These are phyloP conservation scores for Anthopleura sola DNA, from an alignment of 64 coral and sea anemone species.

Conservation along the genomic window DNA sequence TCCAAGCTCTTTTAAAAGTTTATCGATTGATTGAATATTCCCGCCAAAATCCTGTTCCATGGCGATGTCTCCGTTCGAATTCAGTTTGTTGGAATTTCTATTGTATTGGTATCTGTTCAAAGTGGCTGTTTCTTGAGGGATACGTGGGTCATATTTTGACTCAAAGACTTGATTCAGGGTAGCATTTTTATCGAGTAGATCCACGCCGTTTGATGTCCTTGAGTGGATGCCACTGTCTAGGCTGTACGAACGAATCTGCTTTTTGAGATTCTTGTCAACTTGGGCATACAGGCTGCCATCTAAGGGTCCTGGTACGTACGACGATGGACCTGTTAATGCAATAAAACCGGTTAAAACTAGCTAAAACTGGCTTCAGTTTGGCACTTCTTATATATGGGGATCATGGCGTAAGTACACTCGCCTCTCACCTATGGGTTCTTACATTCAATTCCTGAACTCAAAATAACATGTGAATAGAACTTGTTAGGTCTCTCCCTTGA, in stretches of 20 bases:
- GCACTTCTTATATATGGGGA: neutral
- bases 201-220: neutral
- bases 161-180: neutral
- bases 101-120: slow-evolving; percentile 20
- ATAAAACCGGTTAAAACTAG: slow-evolving; percentile 7
- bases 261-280: slow-evolving; percentile 67
- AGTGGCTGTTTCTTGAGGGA: slow-evolving; percentile 13
- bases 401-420: neutral
- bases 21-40: slow-evolving; percentile 56
- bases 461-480: too few relatives aligned
- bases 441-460: too few relatives aligned
- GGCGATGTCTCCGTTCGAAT: neutral
- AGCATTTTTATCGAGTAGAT: neutral
- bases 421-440: too few relatives aligned
- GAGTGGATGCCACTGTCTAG: slow-evolving; percentile 39
- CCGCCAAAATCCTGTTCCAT: slow-evolving; percentile 25
- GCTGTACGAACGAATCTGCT: slow-evolving; percentile 54
- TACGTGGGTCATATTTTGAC: neutral
- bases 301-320: slow-evolving; percentile 57
- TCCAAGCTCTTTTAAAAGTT: slow-evolving; percentile 50
- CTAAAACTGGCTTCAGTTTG: neutral
- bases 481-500: too few relatives aligned
- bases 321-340: slow-evolving; percentile 23
- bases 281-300: slow-evolving; percentile 69
- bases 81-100: neutral